These are phyloP conservation scores for Pampus argenteus DNA, from an alignment of 2,797 vertebrate species.

Conservation along the genomic window DNA sequence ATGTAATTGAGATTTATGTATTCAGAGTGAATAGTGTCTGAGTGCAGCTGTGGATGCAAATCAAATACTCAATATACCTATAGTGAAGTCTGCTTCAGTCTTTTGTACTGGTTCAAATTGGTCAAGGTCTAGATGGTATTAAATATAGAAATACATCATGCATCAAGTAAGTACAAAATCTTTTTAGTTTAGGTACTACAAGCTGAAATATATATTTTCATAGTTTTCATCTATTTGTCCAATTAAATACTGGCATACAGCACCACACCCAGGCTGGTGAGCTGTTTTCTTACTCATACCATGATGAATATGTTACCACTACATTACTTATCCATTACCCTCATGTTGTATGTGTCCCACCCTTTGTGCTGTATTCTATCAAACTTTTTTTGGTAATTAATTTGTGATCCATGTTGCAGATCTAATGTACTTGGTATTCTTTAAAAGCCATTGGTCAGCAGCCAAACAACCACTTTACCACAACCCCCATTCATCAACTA, in stretches of 20 bases:
- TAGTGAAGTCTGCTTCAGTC: not conserved
- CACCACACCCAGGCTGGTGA: slow-evolving; percentile 43
- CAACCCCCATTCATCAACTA: not conserved
- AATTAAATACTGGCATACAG: not conserved
- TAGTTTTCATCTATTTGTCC: slow-evolving; percentile 2
- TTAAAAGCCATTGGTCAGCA: not conserved
- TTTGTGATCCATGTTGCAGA: slow-evolving; percentile 17
- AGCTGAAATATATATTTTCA: not conserved
- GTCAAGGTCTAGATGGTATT: not conserved
- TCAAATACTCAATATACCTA: not conserved
- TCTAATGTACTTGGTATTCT: not conserved
- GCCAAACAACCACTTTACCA: not conserved
- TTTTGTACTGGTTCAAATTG: not conserved
- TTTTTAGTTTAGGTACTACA: not conserved
- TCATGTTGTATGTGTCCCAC: slow-evolving; percentile 29
- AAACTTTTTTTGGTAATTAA: slow-evolving; percentile 27
- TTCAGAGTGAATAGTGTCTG: not conserved
- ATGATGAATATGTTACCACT: slow-evolving; percentile 4
- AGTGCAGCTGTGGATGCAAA: not conserved
- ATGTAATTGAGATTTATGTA: not conserved
- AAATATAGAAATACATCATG: not conserved
- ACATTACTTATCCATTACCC: slow-evolving; percentile 29
- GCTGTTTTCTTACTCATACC: slow-evolving; percentile 52
- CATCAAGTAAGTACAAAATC: not conserved
- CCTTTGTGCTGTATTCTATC: slow-evolving; percentile 33